Base-by-base conservation (phyloP, 2,888 invertebrate genomes). In the Erebia epiphron region DNA sequence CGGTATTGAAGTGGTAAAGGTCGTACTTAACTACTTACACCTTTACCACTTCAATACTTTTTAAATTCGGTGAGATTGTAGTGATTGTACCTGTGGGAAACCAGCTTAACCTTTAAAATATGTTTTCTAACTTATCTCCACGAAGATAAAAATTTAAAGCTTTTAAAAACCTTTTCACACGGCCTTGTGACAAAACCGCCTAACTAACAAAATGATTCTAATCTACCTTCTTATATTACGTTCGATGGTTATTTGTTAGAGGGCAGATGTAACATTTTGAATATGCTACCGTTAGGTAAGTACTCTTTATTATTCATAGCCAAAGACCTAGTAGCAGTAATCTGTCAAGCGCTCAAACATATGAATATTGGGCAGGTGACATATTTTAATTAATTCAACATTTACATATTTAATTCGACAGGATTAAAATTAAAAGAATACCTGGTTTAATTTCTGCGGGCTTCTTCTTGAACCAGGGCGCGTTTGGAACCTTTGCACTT, bases 181-280 rank as follows among this genome's bases (percentile, higher is more conserved):
- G 65, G 56, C 43, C 65, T 8, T 62, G 14, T 43, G 52, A 56
- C 54, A 66, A 65, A 66, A 66, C 54, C 54, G 14, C 49, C 60
- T 56, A 67, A 62, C 49, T 61, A 64, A 56, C 50, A 64, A 70
- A 69, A 57, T 61, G 61, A 66, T 70, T 65, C 68, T 67, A 62
- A 74, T 65, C 67, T 58, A 54, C 63, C 73, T 50, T 73, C 68
- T 72, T 72, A 54, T 50, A 70, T 70, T 70, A 65, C 70, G 65
- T 57, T 64, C 52, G 35, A 67, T n/a, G n/a, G n/a, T n/a, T n/a
- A n/a, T n/a, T 72, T 69, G 68, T 69, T 63, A 49, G n/a, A 63
- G 9, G 35, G 63, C 68, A 69, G 68, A 69, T 69, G 68, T 69
- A 57, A 56, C 52, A 13, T 64, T 63, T 68, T 69, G 69, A 66